These are phyloP conservation scores for Acleris emargana DNA, from an alignment of 2,888 invertebrate genomes.

Conservation along the genomic window DNA sequence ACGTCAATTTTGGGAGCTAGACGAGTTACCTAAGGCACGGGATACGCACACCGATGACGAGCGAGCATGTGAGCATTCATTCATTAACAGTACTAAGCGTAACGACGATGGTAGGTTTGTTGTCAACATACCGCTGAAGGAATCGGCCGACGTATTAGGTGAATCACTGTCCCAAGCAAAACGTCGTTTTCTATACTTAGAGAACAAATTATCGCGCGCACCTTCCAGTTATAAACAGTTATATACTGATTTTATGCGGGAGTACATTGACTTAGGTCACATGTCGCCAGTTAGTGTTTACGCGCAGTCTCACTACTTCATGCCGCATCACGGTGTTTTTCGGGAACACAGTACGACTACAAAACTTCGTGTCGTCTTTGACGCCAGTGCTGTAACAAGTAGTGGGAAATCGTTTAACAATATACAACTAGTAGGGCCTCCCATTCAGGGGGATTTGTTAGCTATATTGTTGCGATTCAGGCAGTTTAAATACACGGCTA, in stretches of 20 bases:
- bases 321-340: not conserved
- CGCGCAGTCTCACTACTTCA: not conserved
- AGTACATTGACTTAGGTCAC: not conserved
- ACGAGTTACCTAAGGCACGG: not conserved
- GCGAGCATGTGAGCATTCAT: conserved; percentile 3
- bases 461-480: not conserved
- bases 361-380: not conserved
- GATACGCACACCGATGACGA: not conserved
- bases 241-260: not conserved
- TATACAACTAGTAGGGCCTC: not conserved
- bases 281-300: not conserved
- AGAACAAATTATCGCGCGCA: no score
- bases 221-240: not conserved
- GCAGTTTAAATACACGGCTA: not conserved
- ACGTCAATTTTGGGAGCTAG: not conserved
- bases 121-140: no score
- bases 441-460: not conserved
- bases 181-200: no score
- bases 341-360: not conserved
- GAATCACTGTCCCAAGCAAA: no score
- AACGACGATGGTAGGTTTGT: conserved; percentile 17
- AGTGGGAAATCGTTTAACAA: not conserved
- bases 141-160: not conserved
- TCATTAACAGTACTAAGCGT: conserved; percentile 18
- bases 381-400: not conserved